Evolutionary conservation across 2,113 vertebrate species (phyloP).

Genomic region (Sinocyclocheilus grahami): DNA sequence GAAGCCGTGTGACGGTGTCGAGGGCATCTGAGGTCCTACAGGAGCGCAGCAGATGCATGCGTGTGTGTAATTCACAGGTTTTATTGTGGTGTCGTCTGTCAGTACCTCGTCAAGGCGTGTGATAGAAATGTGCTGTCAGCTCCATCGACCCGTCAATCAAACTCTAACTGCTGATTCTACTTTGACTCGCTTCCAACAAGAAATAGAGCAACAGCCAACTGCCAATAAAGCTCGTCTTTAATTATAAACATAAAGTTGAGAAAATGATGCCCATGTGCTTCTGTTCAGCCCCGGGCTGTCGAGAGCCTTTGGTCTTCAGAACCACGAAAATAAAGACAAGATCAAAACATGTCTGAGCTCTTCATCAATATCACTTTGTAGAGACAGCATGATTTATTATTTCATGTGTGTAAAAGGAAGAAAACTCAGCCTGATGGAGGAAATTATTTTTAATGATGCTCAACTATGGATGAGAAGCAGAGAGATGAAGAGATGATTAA

Average conservation of each 20-base stretch:
- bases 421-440: neutral
- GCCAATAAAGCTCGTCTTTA: slow-evolving; percentile 24
- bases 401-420: neutral
- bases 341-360: neutral
- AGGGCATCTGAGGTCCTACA: neutral
- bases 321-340: neutral
- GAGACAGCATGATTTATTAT: neutral
- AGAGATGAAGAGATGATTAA: neutral
- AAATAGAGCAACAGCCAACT: neutral
- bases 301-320: slow-evolving; percentile 8
- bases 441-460: slow-evolving; percentile 1
- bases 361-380: neutral
- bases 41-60: too few relatives aligned
- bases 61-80: neutral
- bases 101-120: slow-evolving; percentile 14
- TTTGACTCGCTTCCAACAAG: slow-evolving; percentile 33
- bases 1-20: neutral
- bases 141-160: slow-evolving; percentile 29
- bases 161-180: slow-evolving; percentile 25
- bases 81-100: slow-evolving; percentile 41
- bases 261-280: neutral
- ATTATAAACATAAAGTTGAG: neutral
- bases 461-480: neutral
- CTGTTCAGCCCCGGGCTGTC: neutral
- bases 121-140: slow-evolving; percentile 35